Conservation (phyloP, 2,113 vertebrate species). For the Neotoma lepida region DNA sequence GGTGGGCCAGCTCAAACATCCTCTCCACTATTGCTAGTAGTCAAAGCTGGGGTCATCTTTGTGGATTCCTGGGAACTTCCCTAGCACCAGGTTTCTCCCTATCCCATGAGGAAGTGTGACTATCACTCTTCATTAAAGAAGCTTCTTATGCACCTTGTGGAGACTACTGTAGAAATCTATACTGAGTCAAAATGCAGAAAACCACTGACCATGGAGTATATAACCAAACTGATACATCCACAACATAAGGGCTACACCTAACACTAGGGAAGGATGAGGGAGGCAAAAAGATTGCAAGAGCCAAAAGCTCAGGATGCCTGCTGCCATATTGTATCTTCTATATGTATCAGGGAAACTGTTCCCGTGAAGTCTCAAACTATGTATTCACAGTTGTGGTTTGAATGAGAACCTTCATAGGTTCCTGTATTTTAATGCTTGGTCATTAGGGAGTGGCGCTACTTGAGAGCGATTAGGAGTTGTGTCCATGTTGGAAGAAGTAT, state of each 20-base stretch:
- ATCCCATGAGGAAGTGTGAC: neutral
- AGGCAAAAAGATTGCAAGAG: too few species aligned
- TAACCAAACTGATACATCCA: too few species aligned
- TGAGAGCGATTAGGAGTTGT: neutral
- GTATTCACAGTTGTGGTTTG: too few species aligned
- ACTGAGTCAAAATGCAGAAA: neutral
- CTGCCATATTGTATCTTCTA: neutral
- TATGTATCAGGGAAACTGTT: neutral
- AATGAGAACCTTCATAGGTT: neutral
- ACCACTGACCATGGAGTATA: neutral
- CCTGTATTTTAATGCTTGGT: neutral
- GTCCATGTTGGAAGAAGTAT: neutral
- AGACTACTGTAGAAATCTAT: neutral
- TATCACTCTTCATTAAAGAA: neutral
- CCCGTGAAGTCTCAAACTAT: too few species aligned
- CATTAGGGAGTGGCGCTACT: neutral
- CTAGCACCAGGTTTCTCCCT: too few species aligned
- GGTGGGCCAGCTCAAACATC: too few species aligned
- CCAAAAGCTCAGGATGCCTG: neutral
- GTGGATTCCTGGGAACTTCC: too few species aligned
- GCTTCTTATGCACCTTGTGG: neutral
- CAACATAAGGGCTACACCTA: neutral
- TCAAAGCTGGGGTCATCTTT: too few species aligned
- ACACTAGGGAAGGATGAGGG: neutral
- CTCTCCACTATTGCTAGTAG: too few species aligned